Evolutionary conservation across 2,797 vertebrate genomes (phyloP), one percentile per base, ranked within the genome.

Genomic region (Graptemys geographica): DNA sequence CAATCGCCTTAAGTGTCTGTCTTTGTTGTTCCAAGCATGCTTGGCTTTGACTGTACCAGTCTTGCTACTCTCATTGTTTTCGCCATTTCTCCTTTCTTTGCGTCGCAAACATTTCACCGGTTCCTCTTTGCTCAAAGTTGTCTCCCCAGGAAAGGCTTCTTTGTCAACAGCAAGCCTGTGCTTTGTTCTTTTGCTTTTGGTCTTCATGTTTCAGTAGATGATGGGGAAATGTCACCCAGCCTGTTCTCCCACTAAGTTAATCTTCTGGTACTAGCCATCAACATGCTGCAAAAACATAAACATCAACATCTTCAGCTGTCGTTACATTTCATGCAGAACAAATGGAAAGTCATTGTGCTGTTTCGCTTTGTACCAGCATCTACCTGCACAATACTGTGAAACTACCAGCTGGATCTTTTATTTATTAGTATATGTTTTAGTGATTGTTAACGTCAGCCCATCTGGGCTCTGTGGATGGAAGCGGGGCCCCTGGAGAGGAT

Each of bases 141-240:
- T 97, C 91, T 99, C 99, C 79, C 98, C 98, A 0, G 98, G 96
- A 25, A 98, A 97, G 4, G 98, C 97, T 21, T 98, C 98, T 69
- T 99, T 96, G 87, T 98, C 98, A 41, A 95, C 97, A 57, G 98
- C 96, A 47, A 96, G 97, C 96, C 97, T 98, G 74, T 97, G 94
- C 97, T 98, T 99, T 62, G 96, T 97, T 15, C 98, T 98, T 97
- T 99, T 99, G 90, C 97, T 98, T 98, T 99, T 99, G 97, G 99
- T 98, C 98, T 99, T 99, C 99, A 99, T 99, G 49, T 90, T 96
- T 85, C 55, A 84, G 74, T 21, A 78, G 49, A 57, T 80, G 52
- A n/a, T 12, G 31, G n/a, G n/a, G 86, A 82, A 56, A 79, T 4
- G 3, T 18, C 69, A 82, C 52, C 51, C 13, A 21, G 51, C 33